phyloP scores from a whole-genome alignment of 2,888 invertebrate genomes.

The Myathropa florea region DNA sequence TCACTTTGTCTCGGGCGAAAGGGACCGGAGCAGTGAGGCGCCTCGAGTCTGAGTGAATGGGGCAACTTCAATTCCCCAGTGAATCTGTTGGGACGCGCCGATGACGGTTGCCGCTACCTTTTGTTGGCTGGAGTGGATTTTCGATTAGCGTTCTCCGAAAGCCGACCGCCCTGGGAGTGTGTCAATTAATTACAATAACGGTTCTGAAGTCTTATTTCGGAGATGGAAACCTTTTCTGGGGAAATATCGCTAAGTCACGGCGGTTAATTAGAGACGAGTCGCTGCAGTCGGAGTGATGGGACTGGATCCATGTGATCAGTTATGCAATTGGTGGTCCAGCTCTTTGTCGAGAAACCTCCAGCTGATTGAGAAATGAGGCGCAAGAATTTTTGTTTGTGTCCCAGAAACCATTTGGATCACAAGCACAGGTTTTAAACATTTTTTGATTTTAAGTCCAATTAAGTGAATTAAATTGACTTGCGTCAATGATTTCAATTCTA shows the following conservation, averaged over 20 bases:
- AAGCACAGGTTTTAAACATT: no score
- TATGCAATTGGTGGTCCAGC: background rate
- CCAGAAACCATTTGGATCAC: no score
- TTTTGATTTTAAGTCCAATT: no score
- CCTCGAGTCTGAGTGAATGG: conserved; percentile 20
- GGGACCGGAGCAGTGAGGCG: conserved; percentile 36
- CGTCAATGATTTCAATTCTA: no score
- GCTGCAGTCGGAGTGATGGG: background rate
- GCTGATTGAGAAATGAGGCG: no score
- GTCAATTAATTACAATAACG: conserved; percentile 35
- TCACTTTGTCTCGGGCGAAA: conserved; percentile 9
- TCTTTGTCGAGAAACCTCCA: background rate
- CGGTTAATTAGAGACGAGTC: background rate
- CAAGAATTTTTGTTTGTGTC: no score
- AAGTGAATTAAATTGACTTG: no score
- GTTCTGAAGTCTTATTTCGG: background rate
- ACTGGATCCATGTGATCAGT: background rate
- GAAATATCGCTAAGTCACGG: conserved; percentile 27
- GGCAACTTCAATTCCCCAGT: conserved; percentile 52
- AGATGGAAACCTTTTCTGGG: background rate
- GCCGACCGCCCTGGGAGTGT: conserved; percentile 28
- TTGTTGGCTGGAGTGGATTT: background rate
- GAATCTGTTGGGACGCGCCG: background rate
- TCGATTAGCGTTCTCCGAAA: background rate
- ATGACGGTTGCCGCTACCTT: background rate